phyloP scores from a whole-genome alignment of 2,888 invertebrate species.

The Lycia hirtaria region DNA sequence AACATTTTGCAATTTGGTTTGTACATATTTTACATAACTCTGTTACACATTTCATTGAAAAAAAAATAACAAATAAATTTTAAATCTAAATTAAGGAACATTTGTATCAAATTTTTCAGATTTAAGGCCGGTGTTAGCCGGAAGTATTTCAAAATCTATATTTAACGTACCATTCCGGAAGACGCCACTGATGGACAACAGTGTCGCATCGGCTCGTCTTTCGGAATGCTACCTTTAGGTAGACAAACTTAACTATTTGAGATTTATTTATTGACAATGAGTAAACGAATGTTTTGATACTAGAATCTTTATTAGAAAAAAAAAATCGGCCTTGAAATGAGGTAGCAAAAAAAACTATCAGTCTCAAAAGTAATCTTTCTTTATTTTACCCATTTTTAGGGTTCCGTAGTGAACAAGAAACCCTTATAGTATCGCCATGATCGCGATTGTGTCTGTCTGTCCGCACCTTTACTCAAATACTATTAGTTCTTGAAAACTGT shows the following conservation, averaged over 20 bases:
- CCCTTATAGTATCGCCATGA: too few species aligned
- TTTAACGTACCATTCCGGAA: too few species aligned
- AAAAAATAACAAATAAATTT: background rate
- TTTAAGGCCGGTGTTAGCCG: background rate
- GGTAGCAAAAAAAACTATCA: background rate
- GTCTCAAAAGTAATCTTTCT: too few species aligned
- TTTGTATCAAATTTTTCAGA: background rate
- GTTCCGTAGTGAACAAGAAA: too few species aligned
- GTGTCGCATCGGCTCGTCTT: too few species aligned
- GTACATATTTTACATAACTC: slow-evolving; percentile 6
- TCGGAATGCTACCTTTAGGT: too few species aligned
- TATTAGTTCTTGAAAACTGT: too few species aligned
- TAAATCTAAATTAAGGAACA: slow-evolving; percentile 8
- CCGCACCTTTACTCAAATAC: too few species aligned
- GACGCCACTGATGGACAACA: too few species aligned
- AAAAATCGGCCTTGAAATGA: background rate
- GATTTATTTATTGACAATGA: background rate
- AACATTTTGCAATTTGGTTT: background rate
- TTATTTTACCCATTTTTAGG: too few species aligned
- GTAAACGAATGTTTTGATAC: slow-evolving; percentile 9
- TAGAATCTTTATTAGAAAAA: background rate
- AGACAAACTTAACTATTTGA: slow-evolving; percentile 1
- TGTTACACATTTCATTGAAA: slow-evolving; percentile 8
- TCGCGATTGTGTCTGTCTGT: too few species aligned
- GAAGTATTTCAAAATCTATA: too few species aligned